phyloP scores from a whole-genome alignment of 2,888 invertebrate genomes.

The Diachrysia chrysitis region DNA sequence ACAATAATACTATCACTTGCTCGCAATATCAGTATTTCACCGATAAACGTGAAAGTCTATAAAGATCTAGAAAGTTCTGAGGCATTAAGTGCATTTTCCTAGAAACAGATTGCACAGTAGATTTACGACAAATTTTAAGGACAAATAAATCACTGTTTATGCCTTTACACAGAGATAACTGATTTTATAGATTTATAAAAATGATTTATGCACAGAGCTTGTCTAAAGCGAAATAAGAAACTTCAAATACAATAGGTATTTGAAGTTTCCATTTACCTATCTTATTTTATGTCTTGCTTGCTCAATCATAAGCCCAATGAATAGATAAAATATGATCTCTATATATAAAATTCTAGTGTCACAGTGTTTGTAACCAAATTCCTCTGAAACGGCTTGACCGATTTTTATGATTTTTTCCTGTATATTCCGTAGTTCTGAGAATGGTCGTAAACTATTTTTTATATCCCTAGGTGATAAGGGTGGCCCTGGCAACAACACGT shows the following conservation, averaged over 20 bases:
- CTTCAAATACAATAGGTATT: background rate
- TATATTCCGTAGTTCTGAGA: too few relatives aligned
- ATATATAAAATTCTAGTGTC: too few relatives aligned
- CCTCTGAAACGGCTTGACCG: too few relatives aligned
- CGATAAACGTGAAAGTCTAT: constrained; percentile 16
- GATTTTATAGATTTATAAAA: background rate
- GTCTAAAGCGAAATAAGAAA: background rate
- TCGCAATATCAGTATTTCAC: constrained; percentile 6
- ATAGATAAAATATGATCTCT: too few relatives aligned
- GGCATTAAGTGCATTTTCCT: background rate
- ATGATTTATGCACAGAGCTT: background rate
- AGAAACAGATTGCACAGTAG: background rate
- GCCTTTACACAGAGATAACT: background rate
- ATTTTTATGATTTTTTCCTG: too few relatives aligned
- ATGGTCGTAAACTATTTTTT: too few relatives aligned
- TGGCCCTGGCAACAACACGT: too few relatives aligned
- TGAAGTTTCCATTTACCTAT: background rate
- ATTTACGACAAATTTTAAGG: constrained; percentile 9
- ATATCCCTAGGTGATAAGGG: too few relatives aligned
- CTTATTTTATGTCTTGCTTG: background rate
- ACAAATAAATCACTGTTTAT: background rate
- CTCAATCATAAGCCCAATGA: background rate
- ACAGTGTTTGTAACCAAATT: too few relatives aligned
- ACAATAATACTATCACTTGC: background rate
- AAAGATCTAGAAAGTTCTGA: constrained; percentile 26